A percentile compares a stretch with the other conserved stretches of the same genome.
These are phyloP conservation scores for Sepiola atlantica DNA, from an alignment of 2,888 invertebrate species.

Conservation along the genomic window DNA sequence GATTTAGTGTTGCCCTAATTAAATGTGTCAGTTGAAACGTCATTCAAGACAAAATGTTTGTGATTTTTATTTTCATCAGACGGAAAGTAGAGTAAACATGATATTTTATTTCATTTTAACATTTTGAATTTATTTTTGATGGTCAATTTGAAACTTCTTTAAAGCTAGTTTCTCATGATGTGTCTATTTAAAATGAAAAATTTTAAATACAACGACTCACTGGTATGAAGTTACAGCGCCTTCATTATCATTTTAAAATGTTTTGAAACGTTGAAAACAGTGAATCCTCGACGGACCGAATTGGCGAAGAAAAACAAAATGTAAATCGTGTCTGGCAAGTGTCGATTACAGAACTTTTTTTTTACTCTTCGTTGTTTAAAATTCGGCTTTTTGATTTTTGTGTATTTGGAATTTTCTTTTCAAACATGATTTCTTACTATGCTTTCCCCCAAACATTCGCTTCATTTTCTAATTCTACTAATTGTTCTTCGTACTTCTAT, in stretches of 20 bases:
- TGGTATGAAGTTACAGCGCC: not conserved
- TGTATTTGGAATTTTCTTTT: too few species aligned
- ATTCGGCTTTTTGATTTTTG: not conserved
- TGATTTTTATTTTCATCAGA: not conserved
- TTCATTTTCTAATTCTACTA: too few species aligned
- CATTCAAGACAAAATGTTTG: not conserved
- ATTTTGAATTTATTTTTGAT: not conserved
- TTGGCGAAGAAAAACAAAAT: not conserved
- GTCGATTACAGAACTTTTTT: not conserved
- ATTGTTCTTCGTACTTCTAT: too few species aligned
- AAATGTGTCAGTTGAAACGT: not conserved
- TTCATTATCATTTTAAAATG: conserved; percentile 13
- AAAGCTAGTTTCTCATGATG: not conserved
- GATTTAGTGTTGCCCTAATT: not conserved
- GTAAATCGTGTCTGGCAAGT: not conserved
- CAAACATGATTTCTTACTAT: not conserved
- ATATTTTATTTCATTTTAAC: not conserved
- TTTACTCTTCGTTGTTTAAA: too few species aligned
- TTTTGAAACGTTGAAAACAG: not conserved
- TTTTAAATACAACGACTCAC: too few species aligned
- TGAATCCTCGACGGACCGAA: not conserved
- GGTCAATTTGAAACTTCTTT: not conserved
- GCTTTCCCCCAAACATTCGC: not conserved
- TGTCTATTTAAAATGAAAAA: not conserved
- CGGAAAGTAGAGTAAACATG: not conserved